Base-by-base conservation (phyloP, 2,888 invertebrate species). In the Agonum fuliginosum region DNA sequence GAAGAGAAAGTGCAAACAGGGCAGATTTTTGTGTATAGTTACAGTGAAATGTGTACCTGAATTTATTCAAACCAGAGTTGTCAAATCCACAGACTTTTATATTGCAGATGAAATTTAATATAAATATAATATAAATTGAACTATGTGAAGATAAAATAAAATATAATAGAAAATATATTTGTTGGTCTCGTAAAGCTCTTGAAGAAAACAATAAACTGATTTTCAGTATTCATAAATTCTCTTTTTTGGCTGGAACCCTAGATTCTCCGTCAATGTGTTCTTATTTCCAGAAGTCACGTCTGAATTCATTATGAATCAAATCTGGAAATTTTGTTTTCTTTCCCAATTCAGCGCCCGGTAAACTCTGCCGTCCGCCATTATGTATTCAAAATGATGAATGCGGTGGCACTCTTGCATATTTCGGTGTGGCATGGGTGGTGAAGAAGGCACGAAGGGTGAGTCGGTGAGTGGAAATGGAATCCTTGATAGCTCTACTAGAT, bases 281-380 rank as follows among this genome's bases (percentile, higher is more conserved):
- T 22, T 24, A 14, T 71, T 71, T 43, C 27, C 46, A 43, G 46
- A 30, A 74, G 74, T 74, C 74, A 74, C 74, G 65, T 74, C 46
- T 74, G 74, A 74, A 74, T 74, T 74, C 74, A 74, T 74, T 74
- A 74, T 74, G 74, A 74, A 62, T 74, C 65, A 74, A 43, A 74
- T 74, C 74, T 51, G 17, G 43, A 65, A 65, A 74, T 74, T 74
- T 74, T 74, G 74, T 74, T 74, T 74, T 74, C 74, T 74, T 74
- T 74, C 74, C 74, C 65, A 74, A 74, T 74, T 74, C 74, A 74
- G 74, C 30, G 46, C 43, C 62, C 46, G 46, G 46, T 65, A 62
- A 62, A 46, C 62, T 43, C 46, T 27, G 46, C 17, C 65, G 17
- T 43, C 48, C 20, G 37, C 65, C 62, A 74, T 74, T 74, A 74